A percentile compares a stretch with the other conserved stretches of the same genome.
These are phyloP conservation scores for Abramis brama DNA, from an alignment of 2,113 vertebrate genomes.

Conservation along the genomic window DNA sequence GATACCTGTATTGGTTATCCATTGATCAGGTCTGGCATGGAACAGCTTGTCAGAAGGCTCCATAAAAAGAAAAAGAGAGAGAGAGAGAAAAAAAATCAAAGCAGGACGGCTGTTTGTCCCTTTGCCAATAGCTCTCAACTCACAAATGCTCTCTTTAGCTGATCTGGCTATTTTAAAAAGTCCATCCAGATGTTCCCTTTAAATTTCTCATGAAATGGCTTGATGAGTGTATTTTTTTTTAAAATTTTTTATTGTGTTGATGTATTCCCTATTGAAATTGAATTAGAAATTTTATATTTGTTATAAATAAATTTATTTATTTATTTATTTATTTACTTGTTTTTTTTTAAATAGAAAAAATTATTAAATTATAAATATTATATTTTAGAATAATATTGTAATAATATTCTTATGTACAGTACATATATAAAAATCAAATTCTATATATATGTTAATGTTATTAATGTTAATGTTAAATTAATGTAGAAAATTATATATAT, in stretches of 20 bases:
- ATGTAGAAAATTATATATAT: no score
- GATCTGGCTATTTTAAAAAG: conserved; percentile 68
- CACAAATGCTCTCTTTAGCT: conserved; percentile 68
- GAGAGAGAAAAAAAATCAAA: conserved; percentile 72
- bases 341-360: no score
- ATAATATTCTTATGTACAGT: no score
- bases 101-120: conserved; percentile 73
- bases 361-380: no score
- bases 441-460: no score
- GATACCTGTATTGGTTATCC: conserved; percentile 83
- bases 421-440: no score
- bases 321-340: no score
- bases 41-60: conserved; percentile 80
- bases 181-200: conserved; percentile 67
- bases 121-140: conserved; percentile 74
- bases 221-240: not conserved
- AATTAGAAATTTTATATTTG: not conserved
- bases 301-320: no score
- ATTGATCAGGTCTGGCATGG: conserved; percentile 79
- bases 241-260: no score
- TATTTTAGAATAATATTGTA: no score
- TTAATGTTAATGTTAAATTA: no score
- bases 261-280: not conserved
- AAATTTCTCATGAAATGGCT: conserved; percentile 60
- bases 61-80: conserved; percentile 35